Evolutionary conservation across 2,113 vertebrate genomes (phyloP).

Genomic region (Casuarius casuarius): DNA sequence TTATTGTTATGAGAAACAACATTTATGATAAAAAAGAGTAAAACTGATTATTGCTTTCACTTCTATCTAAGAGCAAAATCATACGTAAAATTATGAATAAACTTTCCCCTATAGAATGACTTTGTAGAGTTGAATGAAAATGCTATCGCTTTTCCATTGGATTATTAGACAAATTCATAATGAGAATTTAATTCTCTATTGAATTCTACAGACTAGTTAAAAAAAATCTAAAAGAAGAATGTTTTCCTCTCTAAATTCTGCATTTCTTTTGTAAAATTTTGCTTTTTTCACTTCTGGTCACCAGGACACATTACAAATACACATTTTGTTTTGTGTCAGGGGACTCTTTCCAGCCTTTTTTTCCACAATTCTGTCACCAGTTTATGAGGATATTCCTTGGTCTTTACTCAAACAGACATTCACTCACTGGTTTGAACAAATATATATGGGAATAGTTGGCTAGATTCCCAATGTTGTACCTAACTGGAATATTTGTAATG

Average conservation of each 20-base stretch:
- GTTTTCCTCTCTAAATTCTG: neutral
- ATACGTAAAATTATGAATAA: neutral
- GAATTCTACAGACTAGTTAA: neutral
- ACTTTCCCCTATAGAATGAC: neutral
- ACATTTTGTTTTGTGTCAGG: neutral
- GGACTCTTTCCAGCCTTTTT: neutral
- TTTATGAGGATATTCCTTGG: neutral
- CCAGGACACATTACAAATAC: neutral
- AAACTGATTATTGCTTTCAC: neutral
- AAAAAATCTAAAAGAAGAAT: neutral
- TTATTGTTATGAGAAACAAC: neutral
- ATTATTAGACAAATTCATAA: neutral
- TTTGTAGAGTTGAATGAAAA: neutral
- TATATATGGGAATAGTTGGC: neutral
- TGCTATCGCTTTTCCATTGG: neutral
- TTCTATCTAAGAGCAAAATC: neutral
- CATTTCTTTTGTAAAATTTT: neutral
- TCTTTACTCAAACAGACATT: neutral
- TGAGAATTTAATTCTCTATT: neutral
- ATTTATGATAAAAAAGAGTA: neutral
- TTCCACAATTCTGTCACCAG: neutral
- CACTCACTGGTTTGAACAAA: neutral
- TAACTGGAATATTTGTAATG: neutral
- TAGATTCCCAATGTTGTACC: neutral
- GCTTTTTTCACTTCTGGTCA: neutral